These are phyloP conservation scores for Formica exsecta DNA, from an alignment of 1,140 invertebrate species.

Conservation along the genomic window DNA sequence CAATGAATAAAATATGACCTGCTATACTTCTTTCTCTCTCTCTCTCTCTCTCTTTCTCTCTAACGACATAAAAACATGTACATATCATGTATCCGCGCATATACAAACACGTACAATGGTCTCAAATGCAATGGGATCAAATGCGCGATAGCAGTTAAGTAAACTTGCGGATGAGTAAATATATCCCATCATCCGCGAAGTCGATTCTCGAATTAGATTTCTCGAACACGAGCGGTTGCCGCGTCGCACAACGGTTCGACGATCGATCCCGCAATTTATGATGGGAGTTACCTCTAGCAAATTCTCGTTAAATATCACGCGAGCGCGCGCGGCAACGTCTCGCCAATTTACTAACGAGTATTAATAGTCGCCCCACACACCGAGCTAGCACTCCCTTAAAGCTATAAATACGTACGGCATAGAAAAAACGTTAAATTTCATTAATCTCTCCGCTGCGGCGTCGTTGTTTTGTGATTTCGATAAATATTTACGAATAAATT, in stretches of 20 bases:
- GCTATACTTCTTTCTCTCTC: background rate
- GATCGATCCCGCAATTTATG: slow-evolving; percentile 57
- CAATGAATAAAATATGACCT: slow-evolving; percentile 13
- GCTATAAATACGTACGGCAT: background rate
- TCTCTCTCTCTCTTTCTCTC: no score
- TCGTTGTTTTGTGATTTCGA: background rate
- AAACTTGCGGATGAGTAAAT: slow-evolving; percentile 12
- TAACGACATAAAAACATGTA: no score
- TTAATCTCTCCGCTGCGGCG: background rate
- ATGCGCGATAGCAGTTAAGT: background rate
- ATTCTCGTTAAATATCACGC: slow-evolving; percentile 39
- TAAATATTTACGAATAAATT: slow-evolving; percentile 22
- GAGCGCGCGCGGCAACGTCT: slow-evolving; percentile 1
- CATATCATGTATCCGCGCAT: background rate
- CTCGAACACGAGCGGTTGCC: slow-evolving; percentile 7
- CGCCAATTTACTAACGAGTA: slow-evolving; percentile 45
- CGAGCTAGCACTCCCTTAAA: background rate
- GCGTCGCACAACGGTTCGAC: slow-evolving; percentile 3
- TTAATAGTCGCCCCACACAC: slow-evolving; percentile 29
- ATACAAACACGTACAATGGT: background rate
- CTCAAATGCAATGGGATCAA: background rate
- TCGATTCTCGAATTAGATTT: slow-evolving; percentile 31
- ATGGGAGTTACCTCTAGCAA: slow-evolving; percentile 7
- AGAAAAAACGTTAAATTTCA: background rate
- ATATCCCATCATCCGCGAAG: slow-evolving; percentile 4